These are phyloP conservation scores for Colletes gigas DNA, from an alignment of 1,140 invertebrate species.

Conservation along the genomic window DNA sequence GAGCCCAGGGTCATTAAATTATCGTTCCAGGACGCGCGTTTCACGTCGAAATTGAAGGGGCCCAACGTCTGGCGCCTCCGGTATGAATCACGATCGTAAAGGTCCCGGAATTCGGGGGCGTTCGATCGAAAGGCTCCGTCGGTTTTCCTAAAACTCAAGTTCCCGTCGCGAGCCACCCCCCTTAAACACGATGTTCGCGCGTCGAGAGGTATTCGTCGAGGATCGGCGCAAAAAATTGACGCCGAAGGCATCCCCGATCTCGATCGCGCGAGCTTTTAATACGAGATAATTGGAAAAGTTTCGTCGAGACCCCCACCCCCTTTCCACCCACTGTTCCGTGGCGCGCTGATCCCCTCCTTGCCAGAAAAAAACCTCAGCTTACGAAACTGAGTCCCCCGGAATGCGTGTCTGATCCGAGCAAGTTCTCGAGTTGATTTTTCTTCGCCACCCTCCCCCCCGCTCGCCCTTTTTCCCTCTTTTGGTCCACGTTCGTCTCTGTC, in stretches of 20 bases:
- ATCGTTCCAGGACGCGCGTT: constrained; percentile 11
- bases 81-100: constrained; percentile 68
- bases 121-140: constrained; percentile 42
- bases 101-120: constrained; percentile 43
- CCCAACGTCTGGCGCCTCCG: constrained; percentile 28
- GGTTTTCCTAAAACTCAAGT: constrained; percentile 51
- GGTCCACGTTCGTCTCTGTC: not conserved
- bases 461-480: not conserved
- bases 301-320: constrained; percentile 8
- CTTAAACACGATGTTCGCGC: not conserved
- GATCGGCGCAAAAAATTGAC: not conserved
- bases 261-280: constrained; percentile 55
- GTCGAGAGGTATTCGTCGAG: not conserved
- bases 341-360: constrained; percentile 33
- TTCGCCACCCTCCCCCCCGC: constrained; percentile 3
- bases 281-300: constrained; percentile 53
- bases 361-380: constrained; percentile 33
- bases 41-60: constrained; percentile 51
- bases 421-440: constrained; percentile 59
- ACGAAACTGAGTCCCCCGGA: constrained; percentile 48
- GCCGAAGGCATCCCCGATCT: constrained; percentile 14
- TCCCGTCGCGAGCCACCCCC: constrained; percentile 5
- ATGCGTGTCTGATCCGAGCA: constrained; percentile 62
- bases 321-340: not conserved
- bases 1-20: not conserved